phyloP scores from a whole-genome alignment of 2,113 vertebrate genomes.

The Trogon melanurus region DNA sequence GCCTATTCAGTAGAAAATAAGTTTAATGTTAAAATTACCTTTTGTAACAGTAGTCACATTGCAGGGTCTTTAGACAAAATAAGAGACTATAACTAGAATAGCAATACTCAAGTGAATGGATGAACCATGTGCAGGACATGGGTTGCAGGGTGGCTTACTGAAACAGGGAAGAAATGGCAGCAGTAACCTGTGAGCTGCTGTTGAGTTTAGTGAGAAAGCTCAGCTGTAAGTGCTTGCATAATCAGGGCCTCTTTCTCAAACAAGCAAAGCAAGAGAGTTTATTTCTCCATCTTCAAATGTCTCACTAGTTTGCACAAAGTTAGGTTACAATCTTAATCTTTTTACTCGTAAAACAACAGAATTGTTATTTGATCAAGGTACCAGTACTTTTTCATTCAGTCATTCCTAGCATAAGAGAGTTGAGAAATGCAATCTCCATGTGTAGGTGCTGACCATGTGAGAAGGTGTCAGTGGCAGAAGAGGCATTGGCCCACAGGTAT shows the following conservation, averaged over 20 bases:
- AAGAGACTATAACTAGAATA: background rate
- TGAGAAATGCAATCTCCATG: background rate
- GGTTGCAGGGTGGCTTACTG: background rate
- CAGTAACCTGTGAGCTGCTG: background rate
- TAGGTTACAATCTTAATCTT: background rate
- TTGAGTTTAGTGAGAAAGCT: background rate
- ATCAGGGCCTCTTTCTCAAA: background rate
- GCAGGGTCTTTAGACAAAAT: background rate
- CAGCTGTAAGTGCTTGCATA: background rate
- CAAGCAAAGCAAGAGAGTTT: background rate
- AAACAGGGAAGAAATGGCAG: background rate
- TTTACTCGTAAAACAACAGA: background rate
- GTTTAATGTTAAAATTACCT: background rate
- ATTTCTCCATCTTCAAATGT: background rate
- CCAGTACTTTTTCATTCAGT: background rate
- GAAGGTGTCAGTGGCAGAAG: background rate
- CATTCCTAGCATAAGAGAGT: accelerated
- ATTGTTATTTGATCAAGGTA: background rate
- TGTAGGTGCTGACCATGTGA: background rate
- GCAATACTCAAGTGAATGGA: background rate
- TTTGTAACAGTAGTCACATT: background rate
- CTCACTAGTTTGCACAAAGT: background rate
- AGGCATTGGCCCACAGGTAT: too few species aligned
- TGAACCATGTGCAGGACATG: accelerated
- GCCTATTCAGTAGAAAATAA: background rate